Evolutionary conservation across 2,113 vertebrate species (phyloP).

Genomic region (Tylochromis polylepis): DNA sequence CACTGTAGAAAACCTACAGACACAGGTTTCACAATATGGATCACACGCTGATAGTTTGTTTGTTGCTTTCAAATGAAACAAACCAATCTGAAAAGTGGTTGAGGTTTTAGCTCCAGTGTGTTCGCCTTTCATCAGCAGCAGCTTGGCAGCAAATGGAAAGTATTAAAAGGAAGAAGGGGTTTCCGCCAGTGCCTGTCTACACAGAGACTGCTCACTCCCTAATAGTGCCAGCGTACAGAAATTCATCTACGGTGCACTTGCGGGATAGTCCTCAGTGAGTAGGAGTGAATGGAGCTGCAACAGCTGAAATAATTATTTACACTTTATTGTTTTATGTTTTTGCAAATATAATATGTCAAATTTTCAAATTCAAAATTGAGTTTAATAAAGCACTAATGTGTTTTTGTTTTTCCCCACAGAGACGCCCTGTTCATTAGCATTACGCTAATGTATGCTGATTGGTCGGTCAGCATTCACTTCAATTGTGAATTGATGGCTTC

Average conservation of each 20-base stretch:
- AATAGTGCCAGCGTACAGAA: not conserved
- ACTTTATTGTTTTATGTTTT: not conserved
- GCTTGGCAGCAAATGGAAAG: not conserved
- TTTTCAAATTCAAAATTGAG: not conserved
- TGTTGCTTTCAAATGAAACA: not conserved
- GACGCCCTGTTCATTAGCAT: not conserved
- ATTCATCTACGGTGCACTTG: not conserved
- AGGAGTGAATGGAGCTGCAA: not conserved
- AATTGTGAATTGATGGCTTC: not conserved
- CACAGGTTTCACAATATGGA: not conserved
- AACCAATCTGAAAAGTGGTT: not conserved
- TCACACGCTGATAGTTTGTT: constrained; percentile 11
- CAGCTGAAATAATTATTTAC: not conserved
- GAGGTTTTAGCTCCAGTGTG: not conserved
- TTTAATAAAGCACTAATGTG: not conserved
- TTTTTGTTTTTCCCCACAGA: not conserved
- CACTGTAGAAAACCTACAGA: not conserved
- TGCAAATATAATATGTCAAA: not conserved
- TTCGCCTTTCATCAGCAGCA: constrained; percentile 11
- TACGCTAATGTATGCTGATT: not conserved
- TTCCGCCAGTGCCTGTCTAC: not conserved
- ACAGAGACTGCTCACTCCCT: not conserved
- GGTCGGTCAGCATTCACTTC: not conserved
- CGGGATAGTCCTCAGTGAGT: not conserved
- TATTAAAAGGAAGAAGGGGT: constrained; percentile 2